Percentiles rank a stretch among this genome's conserved stretches.
These are phyloP conservation scores for Cryptomyrus ogoouensis DNA, from an alignment of 2,113 vertebrate species.

Conservation along the genomic window DNA sequence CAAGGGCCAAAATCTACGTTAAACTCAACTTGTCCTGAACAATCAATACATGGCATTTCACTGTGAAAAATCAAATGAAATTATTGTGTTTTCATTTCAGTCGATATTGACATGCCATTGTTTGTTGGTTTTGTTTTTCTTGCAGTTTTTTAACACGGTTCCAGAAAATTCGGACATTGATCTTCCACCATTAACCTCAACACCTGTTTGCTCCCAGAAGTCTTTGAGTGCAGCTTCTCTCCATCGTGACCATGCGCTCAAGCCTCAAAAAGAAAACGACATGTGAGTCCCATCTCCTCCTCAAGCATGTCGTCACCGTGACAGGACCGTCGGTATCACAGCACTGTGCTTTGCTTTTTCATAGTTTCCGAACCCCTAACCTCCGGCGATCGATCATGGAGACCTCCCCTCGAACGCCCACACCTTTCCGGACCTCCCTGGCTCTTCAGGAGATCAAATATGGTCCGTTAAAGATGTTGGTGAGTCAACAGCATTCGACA, in stretches of 20 bases:
- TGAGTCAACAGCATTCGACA: slow-evolving; percentile 52
- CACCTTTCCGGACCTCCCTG: slow-evolving; percentile 85
- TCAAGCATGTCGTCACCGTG: not conserved
- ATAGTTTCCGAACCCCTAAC: slow-evolving; percentile 88
- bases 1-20: not conserved
- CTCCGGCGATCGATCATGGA: slow-evolving; percentile 88
- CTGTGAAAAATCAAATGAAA: not conserved
- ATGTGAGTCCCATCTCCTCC: slow-evolving; percentile 61
- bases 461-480: slow-evolving; percentile 83
- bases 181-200: slow-evolving; percentile 66
- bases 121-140: slow-evolving; percentile 7
- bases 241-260: slow-evolving; percentile 70
- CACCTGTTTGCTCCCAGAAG: slow-evolving; percentile 75
- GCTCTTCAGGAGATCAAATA: slow-evolving; percentile 88
- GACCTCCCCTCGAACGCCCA: slow-evolving; percentile 83
- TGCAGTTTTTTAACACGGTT: slow-evolving; percentile 85
- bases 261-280: slow-evolving; percentile 82
- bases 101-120: not conserved
- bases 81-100: not conserved
- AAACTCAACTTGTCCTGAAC: slow-evolving; percentile 30
- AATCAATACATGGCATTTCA: not conserved
- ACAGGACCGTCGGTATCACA: not conserved
- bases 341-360: slow-evolving; percentile 7
- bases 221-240: slow-evolving; percentile 59
- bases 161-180: slow-evolving; percentile 75